Conservation (phyloP, 2,888 invertebrate genomes). For the Beris chalybata region DNA sequence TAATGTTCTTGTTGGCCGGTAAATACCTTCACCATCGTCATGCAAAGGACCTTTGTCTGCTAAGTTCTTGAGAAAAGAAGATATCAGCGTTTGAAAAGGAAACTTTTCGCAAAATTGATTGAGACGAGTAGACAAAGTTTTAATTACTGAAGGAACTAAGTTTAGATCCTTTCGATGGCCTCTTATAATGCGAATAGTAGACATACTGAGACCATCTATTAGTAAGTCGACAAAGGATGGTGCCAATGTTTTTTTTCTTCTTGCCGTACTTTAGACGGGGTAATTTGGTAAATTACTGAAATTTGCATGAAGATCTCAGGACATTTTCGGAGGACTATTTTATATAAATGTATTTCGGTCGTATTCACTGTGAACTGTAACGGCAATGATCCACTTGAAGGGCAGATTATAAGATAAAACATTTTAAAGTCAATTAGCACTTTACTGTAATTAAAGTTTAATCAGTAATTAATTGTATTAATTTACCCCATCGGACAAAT, state of each 20-base stretch:
- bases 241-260: background rate
- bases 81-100: constrained; percentile 4
- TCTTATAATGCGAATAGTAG: too few species aligned
- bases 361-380: too few species aligned
- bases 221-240: background rate
- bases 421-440: too few species aligned
- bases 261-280: background rate
- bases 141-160: constrained; percentile 15
- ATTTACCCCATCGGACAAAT: too few species aligned
- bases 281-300: constrained; percentile 9
- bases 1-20: background rate
- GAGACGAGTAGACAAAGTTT: constrained; percentile 11
- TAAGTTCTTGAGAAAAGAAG: background rate
- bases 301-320: background rate
- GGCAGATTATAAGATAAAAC: too few species aligned
- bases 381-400: too few species aligned
- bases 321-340: background rate
- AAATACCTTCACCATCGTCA: too few species aligned
- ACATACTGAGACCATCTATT: too few species aligned
- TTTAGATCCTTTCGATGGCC: background rate
- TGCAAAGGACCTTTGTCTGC: background rate
- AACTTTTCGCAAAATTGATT: constrained; percentile 7
- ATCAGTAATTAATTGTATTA: too few species aligned
- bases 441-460: too few species aligned
- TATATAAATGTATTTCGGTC: too few species aligned